phyloP scores from a whole-genome alignment of 2,888 invertebrate genomes.

The Byasa hedistus region DNA sequence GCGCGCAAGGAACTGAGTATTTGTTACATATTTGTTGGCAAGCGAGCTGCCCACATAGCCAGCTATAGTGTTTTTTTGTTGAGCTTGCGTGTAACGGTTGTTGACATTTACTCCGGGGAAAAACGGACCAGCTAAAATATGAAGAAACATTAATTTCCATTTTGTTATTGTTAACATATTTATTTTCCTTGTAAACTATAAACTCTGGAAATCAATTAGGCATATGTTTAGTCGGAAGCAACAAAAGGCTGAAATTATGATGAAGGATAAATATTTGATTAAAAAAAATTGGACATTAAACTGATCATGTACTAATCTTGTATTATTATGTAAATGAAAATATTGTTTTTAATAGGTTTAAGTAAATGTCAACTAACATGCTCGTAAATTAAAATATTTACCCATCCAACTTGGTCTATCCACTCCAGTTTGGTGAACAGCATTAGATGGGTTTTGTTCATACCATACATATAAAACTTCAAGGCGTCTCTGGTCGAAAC shows the following conservation, averaged over 20 bases:
- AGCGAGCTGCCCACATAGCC: conserved; percentile 50
- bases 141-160: not conserved
- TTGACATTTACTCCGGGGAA: conserved; percentile 68
- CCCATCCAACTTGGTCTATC: conserved; percentile 35
- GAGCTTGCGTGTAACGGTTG: conserved; percentile 60
- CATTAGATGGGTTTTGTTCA: conserved; percentile 66
- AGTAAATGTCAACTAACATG: not conserved
- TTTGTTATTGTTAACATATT: not conserved
- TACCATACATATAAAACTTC: conserved; percentile 77
- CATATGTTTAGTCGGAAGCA: too few species aligned
- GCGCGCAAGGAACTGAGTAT: conserved; percentile 70
- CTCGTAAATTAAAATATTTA: conserved; percentile 13
- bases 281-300: too few species aligned
- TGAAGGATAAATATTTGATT: too few species aligned
- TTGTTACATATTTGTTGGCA: conserved; percentile 72
- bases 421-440: conserved; percentile 69
- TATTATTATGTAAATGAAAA: too few species aligned
- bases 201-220: too few species aligned
- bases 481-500: conserved; percentile 73
- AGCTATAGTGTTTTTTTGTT: conserved; percentile 55
- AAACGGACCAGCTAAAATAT: conserved; percentile 65
- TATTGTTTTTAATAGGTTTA: too few species aligned
- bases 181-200: not conserved
- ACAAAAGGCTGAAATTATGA: too few species aligned
- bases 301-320: too few species aligned